Percentiles rank a stretch among this genome's conserved stretches.
These are phyloP conservation scores for Himalopsyche japonica DNA, from an alignment of 2,888 invertebrate genomes.

Conservation along the genomic window DNA sequence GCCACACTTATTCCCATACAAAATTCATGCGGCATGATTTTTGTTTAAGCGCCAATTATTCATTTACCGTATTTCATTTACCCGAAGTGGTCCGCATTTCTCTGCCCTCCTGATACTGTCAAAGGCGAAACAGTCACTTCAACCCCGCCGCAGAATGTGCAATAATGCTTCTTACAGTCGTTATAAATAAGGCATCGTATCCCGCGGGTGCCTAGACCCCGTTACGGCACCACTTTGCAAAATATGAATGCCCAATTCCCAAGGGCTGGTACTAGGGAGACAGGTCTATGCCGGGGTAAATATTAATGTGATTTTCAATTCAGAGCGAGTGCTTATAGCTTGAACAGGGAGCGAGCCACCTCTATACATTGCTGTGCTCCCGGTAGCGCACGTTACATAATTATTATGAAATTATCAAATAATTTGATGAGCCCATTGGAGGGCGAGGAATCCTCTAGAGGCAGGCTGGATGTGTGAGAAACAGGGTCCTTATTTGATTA, in stretches of 20 bases:
- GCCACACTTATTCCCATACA: slow-evolving; percentile 37
- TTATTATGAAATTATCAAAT: slow-evolving; percentile 64
- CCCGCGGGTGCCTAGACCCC: slow-evolving; percentile 2
- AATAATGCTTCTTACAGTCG: slow-evolving; percentile 15
- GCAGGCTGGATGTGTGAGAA: slow-evolving; percentile 31
- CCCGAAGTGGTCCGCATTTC: slow-evolving; percentile 26
- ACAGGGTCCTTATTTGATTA: slow-evolving; percentile 29
- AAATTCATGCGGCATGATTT: slow-evolving; percentile 41
- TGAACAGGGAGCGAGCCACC: not conserved
- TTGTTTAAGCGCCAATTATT: slow-evolving; percentile 41
- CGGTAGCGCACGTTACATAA: slow-evolving; percentile 53
- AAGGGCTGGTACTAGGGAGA: slow-evolving; percentile 23
- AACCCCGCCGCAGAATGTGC: not conserved
- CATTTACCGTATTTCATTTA: slow-evolving; percentile 39
- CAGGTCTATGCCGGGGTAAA: slow-evolving; percentile 31
- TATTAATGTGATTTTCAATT: slow-evolving; percentile 41
- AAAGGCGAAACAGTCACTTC: slow-evolving; percentile 2
- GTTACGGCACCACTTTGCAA: not conserved
- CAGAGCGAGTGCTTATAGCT: slow-evolving; percentile 15
- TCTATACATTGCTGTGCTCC: not conserved
- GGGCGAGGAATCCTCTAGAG: slow-evolving; percentile 19
- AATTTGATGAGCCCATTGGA: slow-evolving; percentile 45
- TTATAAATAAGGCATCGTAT: slow-evolving; percentile 12
- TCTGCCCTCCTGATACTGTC: not conserved
- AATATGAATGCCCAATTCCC: slow-evolving; percentile 22